Percentiles rank a stretch among this genome's conserved stretches.
These are phyloP conservation scores for Sapayoa aenigma DNA, from an alignment of 2,113 vertebrate genomes.

Conservation along the genomic window DNA sequence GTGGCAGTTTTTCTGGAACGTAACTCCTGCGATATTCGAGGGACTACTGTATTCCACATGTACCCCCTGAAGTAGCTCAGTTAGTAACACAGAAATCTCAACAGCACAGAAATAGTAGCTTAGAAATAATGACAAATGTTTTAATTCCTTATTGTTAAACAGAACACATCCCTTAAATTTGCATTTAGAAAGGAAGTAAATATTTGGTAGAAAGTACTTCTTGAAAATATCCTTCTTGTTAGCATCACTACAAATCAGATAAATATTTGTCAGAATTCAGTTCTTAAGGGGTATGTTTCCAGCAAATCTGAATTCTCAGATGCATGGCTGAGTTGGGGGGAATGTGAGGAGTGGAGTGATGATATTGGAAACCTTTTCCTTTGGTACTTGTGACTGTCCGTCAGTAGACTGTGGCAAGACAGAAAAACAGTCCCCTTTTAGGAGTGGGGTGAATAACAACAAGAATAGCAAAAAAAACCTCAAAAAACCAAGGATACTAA, in stretches of 20 bases:
- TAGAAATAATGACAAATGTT: background rate
- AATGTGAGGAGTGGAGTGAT: background rate
- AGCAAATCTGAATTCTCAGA: constrained; percentile 8
- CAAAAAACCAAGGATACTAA: no score
- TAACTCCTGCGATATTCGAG: no score
- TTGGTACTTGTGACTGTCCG: background rate
- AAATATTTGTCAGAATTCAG: background rate
- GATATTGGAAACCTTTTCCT: background rate
- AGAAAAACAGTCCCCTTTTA: background rate
- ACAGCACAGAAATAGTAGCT: background rate
- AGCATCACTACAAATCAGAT: background rate
- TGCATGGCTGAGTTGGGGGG: background rate
- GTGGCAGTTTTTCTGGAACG: no score
- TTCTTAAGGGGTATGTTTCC: background rate
- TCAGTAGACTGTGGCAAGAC: background rate
- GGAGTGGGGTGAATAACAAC: background rate
- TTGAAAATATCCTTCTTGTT: background rate
- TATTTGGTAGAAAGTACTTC: background rate
- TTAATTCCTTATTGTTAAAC: background rate
- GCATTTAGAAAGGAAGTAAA: background rate
- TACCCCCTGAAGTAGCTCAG: background rate
- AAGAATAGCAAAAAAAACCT: background rate
- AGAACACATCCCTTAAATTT: background rate
- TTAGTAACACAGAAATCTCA: background rate
- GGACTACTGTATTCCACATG: background rate